Conservation (phyloP, 2,888 invertebrate species). For the Himalopsyche tibetana region DNA sequence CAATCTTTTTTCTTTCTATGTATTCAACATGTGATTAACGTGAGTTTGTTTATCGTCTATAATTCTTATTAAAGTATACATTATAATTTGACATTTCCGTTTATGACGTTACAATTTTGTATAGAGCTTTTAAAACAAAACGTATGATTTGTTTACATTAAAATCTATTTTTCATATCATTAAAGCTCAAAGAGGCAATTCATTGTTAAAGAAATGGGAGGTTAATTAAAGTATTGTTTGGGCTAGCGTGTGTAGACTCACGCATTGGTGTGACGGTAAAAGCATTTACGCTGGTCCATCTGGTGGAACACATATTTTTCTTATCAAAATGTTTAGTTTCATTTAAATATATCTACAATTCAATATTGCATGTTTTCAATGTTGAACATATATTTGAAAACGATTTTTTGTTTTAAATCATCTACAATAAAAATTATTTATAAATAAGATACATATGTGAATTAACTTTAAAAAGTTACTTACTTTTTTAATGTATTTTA, state of each 20-base stretch:
- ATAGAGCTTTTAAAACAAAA: constrained; percentile 47
- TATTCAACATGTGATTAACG: background rate
- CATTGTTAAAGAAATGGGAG: constrained; percentile 59
- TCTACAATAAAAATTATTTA: too few relatives aligned
- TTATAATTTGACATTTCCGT: constrained; percentile 44
- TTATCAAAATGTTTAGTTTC: background rate
- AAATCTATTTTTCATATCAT: constrained; percentile 48
- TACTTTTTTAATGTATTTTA: too few relatives aligned
- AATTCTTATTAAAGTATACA: background rate
- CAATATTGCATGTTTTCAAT: too few relatives aligned
- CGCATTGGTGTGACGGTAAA: background rate
- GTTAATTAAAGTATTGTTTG: constrained; percentile 58
- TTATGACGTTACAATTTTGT: constrained; percentile 33
- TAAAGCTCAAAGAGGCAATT: constrained; percentile 49
- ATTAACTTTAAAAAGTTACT: too few relatives aligned
- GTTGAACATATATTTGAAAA: too few relatives aligned
- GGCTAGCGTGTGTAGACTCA: background rate
- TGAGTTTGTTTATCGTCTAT: background rate
- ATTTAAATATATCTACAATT: too few relatives aligned
- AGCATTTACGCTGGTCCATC: background rate
- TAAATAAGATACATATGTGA: too few relatives aligned
- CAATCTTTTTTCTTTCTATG: background rate
- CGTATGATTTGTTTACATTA: constrained; percentile 62
- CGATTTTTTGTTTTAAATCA: too few relatives aligned
- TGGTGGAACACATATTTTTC: background rate